Evolutionary conservation across 2,797 vertebrate genomes (phyloP).

Genomic region (Phrynocephalus forsythii): DNA sequence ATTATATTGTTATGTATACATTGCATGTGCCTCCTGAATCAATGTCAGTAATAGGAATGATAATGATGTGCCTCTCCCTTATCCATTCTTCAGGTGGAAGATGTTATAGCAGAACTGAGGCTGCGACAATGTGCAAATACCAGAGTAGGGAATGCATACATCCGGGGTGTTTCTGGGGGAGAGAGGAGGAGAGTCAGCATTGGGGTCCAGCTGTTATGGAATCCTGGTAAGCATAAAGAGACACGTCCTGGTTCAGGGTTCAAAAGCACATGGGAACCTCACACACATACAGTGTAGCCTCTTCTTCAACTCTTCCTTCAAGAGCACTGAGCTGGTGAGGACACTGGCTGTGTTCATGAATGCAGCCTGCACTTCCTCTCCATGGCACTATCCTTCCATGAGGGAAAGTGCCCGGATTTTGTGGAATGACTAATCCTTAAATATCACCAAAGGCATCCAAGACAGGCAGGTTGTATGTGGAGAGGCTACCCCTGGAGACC

Average conservation of each 20-base stretch:
- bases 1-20: neutral
- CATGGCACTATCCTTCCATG: neutral
- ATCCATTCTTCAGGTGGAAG: constrained; percentile 86
- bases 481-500: neutral
- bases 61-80: neutral
- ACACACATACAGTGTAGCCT: neutral
- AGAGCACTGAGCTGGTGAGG: neutral
- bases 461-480: neutral
- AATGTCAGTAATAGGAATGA: neutral
- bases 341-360: neutral
- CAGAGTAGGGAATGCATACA: constrained; percentile 87
- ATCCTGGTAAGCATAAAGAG: constrained; percentile 86
- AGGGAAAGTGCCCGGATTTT: neutral
- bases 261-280: neutral
- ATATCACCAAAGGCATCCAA: neutral
- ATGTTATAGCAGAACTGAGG: constrained; percentile 94
- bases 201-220: constrained; percentile 95
- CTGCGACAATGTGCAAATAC: constrained; percentile 93
- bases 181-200: constrained; percentile 95
- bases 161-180: constrained; percentile 91
- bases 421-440: neutral
- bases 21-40: neutral
- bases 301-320: neutral
- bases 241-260: neutral
- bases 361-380: neutral